Conservation (phyloP, 2,113 vertebrate genomes). For the Agapornis roseicollis region DNA sequence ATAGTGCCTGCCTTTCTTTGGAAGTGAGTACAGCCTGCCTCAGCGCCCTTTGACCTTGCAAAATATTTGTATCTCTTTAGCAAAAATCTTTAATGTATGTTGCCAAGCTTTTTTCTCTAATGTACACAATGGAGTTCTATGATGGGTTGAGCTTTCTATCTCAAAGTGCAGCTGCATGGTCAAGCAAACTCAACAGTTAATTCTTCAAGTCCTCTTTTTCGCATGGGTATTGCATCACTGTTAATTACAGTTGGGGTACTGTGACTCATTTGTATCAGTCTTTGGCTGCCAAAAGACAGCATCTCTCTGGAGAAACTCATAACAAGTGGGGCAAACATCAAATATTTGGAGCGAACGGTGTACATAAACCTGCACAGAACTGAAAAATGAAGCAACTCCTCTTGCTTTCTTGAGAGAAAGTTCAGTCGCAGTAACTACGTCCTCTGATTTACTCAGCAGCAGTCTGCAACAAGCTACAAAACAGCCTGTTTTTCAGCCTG, state of each 20-base stretch:
- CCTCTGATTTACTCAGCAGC: slow-evolving; percentile 21
- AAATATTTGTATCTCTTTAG: slow-evolving; percentile 67
- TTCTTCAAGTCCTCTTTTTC: slow-evolving; percentile 68
- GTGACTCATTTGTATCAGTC: slow-evolving; percentile 77
- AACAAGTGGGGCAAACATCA: slow-evolving; percentile 67
- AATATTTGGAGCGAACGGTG: slow-evolving; percentile 18
- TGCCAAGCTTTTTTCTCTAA: slow-evolving; percentile 59
- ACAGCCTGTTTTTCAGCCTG: slow-evolving; percentile 28
- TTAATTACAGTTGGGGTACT: slow-evolving; percentile 71
- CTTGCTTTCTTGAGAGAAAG: slow-evolving; percentile 2
- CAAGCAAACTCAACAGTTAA: slow-evolving; percentile 61
- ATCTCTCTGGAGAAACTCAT: slow-evolving; percentile 79
- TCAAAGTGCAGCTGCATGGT: slow-evolving; percentile 51
- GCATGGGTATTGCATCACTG: slow-evolving; percentile 73
- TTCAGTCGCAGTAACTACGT: not conserved
- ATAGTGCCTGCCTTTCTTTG: slow-evolving; percentile 50
- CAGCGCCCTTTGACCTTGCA: slow-evolving; percentile 45
- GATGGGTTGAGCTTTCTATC: slow-evolving; percentile 48
- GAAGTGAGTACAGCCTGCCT: slow-evolving; percentile 61
- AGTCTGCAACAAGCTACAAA: not conserved
- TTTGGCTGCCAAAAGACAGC: slow-evolving; percentile 74
- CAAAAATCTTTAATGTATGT: slow-evolving; percentile 59
- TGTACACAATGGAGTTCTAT: slow-evolving; percentile 42
- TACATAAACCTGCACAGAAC: slow-evolving; percentile 24
- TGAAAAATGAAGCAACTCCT: slow-evolving; percentile 52